Evolutionary conservation across 2,888 invertebrate genomes (phyloP), one percentile per base, ranked within the genome.

Genomic region (Dicyrtomina minuta): DNA sequence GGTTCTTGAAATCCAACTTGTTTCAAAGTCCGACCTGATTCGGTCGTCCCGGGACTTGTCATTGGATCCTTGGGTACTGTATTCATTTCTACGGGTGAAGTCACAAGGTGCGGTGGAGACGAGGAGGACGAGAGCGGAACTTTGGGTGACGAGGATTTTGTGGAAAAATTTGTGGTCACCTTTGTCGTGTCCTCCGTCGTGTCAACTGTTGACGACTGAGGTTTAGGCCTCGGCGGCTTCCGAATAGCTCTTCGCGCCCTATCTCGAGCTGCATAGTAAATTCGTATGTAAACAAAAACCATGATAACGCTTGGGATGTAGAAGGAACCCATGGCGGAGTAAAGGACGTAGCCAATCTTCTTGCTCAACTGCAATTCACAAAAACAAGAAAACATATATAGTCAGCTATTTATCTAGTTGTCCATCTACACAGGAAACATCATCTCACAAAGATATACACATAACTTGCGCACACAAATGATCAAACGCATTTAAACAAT

Each of bases 251-350:
- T 86, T 74, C 96, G 86, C 77, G 96, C 96, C 62, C 96, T 83
- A 65, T 92, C 92, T 82, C 96, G 92, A 62, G 97, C 96, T 49
- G 96, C 96, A 84, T 89, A 93, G 86, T 96, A 99, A 85, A 99
- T 98, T 84, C 96, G 89, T 83, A 96, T 96, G 85, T 99, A 99
- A 74, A 99, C 98, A 85, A 98, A 96, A 81, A 98, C 96, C 97
- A 99, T 98, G 82, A 99, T 96, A 83, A 96, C 93, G 81, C 96
- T 95, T 73, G 99, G 98, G 82, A 99, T 94, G 88, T 96, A 99
- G 87, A 99, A 99, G 80, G 97, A 98, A 79, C 98, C 98, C 80
- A 96, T 87, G 22, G 97, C 95, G 22, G 97, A 98, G 84, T 98
- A 99, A 71, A 98, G 85, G 81, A 98, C 97, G 86, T 99, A 98